Percentiles rank a stretch among this genome's conserved stretches.
Evolutionary conservation across 2,113 vertebrate genomes (phyloP).

Genomic region (Corythornis vintsioides): DNA sequence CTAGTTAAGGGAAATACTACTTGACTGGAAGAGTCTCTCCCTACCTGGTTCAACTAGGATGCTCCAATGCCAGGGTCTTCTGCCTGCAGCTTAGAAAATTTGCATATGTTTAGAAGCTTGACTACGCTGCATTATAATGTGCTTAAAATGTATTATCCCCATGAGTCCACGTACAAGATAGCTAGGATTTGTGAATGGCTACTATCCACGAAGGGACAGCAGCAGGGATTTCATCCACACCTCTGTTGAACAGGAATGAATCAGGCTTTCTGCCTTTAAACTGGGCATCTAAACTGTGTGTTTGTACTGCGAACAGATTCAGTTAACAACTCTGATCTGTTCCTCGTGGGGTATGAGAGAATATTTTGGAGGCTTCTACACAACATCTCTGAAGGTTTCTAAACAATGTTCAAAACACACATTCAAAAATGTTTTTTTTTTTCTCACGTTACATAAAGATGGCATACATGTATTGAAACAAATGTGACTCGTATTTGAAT

Average conservation of each 20-base stretch:
- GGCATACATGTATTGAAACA: background rate
- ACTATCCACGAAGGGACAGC: background rate
- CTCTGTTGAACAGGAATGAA: background rate
- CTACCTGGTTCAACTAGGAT: background rate
- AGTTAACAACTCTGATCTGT: slow-evolving; percentile 19
- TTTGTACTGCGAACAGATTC: slow-evolving; percentile 7
- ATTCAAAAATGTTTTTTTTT: background rate
- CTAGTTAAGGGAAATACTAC: background rate
- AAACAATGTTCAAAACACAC: background rate
- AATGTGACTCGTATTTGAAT: background rate
- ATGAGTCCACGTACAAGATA: background rate
- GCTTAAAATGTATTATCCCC: background rate
- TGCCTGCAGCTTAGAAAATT: background rate
- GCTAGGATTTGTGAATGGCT: background rate
- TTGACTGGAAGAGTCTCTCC: background rate
- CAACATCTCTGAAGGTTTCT: background rate
- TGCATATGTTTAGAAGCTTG: background rate
- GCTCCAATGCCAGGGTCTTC: background rate
- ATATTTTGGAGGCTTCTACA: slow-evolving; percentile 7
- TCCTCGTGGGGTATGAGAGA: background rate
- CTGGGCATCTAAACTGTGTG: background rate
- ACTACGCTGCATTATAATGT: background rate
- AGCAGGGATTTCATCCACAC: slow-evolving; percentile 15
- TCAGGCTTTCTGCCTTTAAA: slow-evolving; percentile 4
- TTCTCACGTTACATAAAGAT: background rate